A percentile compares a stretch with the other conserved stretches of the same genome.
Evolutionary conservation across 2,113 vertebrate species (phyloP).

Genomic region (Rhinolophus sinicus): DNA sequence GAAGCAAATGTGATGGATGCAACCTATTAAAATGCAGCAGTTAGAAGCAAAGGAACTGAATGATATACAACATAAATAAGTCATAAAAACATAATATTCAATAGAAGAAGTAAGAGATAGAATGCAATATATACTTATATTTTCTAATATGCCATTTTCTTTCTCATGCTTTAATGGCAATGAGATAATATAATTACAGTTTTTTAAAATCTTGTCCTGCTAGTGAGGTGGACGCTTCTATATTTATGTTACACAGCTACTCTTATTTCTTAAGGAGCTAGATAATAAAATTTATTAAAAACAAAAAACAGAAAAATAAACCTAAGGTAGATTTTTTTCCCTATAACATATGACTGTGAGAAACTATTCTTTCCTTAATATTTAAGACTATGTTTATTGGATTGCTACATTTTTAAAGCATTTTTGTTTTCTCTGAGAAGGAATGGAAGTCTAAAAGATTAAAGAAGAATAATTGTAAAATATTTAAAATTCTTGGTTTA

Average conservation of each 20-base stretch:
- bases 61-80: neutral
- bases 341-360: neutral
- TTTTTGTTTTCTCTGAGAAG: neutral
- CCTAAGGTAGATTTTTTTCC: neutral
- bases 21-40: neutral
- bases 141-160: neutral
- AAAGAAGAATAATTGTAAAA: slow-evolving; percentile 1
- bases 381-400: neutral
- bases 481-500: neutral
- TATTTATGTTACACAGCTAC: neutral
- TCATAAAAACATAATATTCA: neutral
- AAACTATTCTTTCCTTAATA: neutral
- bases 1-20: neutral
- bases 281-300: neutral
- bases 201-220: neutral
- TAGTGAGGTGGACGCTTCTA: neutral
- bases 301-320: neutral
- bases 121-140: neutral
- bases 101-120: neutral
- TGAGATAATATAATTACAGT: neutral
- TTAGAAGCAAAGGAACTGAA: neutral
- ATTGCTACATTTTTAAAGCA: neutral
- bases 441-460: neutral
- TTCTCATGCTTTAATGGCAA: neutral
- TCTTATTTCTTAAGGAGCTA: neutral